Percentiles rank a stretch among this genome's conserved stretches.
Evolutionary conservation across 2,113 vertebrate species (phyloP).

Genomic region (Notarius quadriscutis): DNA sequence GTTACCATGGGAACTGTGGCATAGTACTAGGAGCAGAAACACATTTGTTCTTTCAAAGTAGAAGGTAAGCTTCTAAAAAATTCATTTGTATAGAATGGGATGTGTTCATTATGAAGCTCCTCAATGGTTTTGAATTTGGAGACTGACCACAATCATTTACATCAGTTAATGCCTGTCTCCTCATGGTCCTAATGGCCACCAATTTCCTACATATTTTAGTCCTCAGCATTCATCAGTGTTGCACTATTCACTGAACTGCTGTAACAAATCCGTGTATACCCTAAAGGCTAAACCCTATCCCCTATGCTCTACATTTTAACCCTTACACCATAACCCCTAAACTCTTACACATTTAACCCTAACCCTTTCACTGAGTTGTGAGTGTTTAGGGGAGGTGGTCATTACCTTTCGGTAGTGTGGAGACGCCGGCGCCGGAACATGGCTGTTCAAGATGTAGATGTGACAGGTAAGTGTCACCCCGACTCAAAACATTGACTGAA

Average conservation of each 20-base stretch:
- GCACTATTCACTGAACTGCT: no score
- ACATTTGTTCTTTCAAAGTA: background rate
- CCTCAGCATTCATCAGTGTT: no score
- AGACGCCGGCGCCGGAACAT: constrained; percentile 77
- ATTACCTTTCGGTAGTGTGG: constrained; percentile 87
- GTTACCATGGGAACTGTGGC: background rate
- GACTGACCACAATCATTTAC: background rate
- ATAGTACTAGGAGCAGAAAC: background rate
- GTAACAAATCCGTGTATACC: no score
- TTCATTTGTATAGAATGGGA: background rate
- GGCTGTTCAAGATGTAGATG: constrained; percentile 87
- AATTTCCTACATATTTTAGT: background rate
- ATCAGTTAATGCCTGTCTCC: background rate
- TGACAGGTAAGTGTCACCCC: constrained; percentile 76
- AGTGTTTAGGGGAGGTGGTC: background rate
- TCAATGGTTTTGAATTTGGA: background rate
- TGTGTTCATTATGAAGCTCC: background rate
- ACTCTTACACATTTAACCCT: background rate
- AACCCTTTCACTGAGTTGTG: background rate
- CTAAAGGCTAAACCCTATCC: no score
- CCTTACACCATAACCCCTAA: background rate
- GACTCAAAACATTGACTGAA: constrained; percentile 75
- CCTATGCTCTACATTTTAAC: no score
- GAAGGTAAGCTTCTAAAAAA: background rate
- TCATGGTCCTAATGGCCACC: background rate